phyloP scores from a whole-genome alignment of 2,797 vertebrate genomes.

The Neostethus bicornis region DNA sequence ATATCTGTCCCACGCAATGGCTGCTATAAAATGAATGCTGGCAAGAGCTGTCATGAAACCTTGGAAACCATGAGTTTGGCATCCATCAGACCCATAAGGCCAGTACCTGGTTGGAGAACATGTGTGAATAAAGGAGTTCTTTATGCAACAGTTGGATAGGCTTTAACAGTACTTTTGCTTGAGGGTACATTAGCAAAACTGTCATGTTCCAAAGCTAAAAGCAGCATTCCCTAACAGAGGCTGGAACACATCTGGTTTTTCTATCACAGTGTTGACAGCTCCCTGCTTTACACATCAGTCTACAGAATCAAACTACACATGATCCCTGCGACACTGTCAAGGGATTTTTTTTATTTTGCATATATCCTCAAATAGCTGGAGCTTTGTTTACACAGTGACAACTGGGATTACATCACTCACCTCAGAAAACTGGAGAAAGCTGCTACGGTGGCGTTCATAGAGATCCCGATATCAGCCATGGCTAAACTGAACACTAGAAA shows the following conservation, averaged over 20 bases:
- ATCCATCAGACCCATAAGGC: constrained; percentile 92
- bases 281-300: not conserved
- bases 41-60: constrained; percentile 89
- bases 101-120: constrained; percentile 84
- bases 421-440: constrained; percentile 93
- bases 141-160: not conserved
- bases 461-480: constrained; percentile 92
- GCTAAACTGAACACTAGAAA: constrained; percentile 92
- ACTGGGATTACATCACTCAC: constrained; percentile 74
- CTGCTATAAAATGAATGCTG: constrained; percentile 90
- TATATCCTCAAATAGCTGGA: not conserved
- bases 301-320: constrained; percentile 1
- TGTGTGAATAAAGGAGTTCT: not conserved
- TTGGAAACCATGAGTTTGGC: constrained; percentile 94
- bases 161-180: not conserved
- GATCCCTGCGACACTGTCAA: too few relatives aligned
- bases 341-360: not conserved
- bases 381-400: constrained; percentile 21
- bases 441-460: constrained; percentile 89
- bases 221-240: constrained; percentile 28
- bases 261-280: constrained; percentile 6
- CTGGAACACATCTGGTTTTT: constrained; percentile 24
- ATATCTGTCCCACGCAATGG: constrained; percentile 94
- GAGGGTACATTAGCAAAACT: not conserved
- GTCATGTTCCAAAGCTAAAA: not conserved